A percentile compares a stretch with the other conserved stretches of the same genome.
Conservation (phyloP, 1,140 invertebrate species). For the Piezodorus guildinii region DNA sequence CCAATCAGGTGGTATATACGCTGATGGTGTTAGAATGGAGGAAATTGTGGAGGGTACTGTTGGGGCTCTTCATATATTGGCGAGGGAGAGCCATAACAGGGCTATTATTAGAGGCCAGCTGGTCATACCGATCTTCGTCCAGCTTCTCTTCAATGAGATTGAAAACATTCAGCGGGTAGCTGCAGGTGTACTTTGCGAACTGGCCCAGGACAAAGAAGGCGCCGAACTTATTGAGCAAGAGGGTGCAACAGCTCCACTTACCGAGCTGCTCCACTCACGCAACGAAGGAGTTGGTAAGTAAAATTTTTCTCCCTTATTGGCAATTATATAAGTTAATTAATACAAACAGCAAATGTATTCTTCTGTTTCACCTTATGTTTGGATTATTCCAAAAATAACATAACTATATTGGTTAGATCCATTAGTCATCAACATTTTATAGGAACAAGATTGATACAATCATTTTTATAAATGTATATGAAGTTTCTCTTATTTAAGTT, state of each 20-base stretch:
- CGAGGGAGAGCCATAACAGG: constrained; percentile 84
- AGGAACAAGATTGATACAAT: too few relatives aligned
- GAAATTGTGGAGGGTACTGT: constrained; percentile 97
- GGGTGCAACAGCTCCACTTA: constrained; percentile 89
- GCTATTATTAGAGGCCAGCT: constrained; percentile 82
- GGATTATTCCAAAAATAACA: too few relatives aligned
- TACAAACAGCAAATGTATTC: too few relatives aligned
- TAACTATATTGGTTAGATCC: too few relatives aligned
- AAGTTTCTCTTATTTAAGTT: too few relatives aligned
- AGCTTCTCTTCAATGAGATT: constrained; percentile 88
- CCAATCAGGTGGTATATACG: constrained; percentile 54
- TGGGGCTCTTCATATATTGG: constrained; percentile 91
- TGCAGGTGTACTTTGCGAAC: constrained; percentile 88
- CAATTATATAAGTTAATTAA: too few relatives aligned
- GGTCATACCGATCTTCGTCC: constrained; percentile 80
- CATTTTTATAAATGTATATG: too few relatives aligned
- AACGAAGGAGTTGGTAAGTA: constrained; percentile 57
- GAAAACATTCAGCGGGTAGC: constrained; percentile 95
- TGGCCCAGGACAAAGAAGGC: constrained; percentile 91
- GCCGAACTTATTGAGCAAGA: constrained; percentile 95
- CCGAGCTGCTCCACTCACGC: constrained; percentile 85
- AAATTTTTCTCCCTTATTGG: too few relatives aligned
- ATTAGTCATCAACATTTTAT: too few relatives aligned
- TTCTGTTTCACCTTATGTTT: too few relatives aligned
- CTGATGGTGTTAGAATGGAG: constrained; percentile 95